Evolutionary conservation across 2,113 vertebrate genomes (phyloP).

Genomic region (Herpetotheres cachinnans): DNA sequence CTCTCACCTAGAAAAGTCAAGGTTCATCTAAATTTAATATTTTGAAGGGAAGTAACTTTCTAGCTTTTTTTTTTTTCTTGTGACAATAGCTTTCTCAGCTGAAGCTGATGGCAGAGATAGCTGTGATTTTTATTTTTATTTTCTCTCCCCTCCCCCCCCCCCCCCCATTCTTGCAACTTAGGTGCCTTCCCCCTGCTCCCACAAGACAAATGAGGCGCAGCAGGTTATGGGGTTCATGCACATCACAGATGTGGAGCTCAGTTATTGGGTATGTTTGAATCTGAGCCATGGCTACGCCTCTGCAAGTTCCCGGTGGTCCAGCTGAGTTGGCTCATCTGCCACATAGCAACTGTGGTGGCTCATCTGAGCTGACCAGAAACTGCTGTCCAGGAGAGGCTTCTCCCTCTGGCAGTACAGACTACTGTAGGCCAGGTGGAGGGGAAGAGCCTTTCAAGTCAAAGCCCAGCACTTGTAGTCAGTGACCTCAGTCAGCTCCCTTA

Average conservation of each 20-base stretch:
- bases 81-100: not conserved
- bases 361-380: not conserved
- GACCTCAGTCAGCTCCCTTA: not conserved
- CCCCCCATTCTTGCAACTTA: not conserved
- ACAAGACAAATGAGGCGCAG: accelerated
- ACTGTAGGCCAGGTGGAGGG: not conserved
- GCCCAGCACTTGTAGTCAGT: not conserved
- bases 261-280: not conserved
- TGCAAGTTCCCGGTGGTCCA: not conserved
- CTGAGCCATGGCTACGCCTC: not conserved
- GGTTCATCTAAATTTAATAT: slow-evolving; percentile 17
- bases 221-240: not conserved
- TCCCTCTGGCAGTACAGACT: not conserved
- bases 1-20: not conserved
- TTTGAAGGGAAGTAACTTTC: not conserved
- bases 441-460: not conserved
- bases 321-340: not conserved
- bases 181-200: not conserved
- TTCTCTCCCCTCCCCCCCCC: too few relatives aligned
- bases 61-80: not conserved
- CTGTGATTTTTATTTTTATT: not conserved
- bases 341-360: not conserved
- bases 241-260: not conserved
- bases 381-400: not conserved
- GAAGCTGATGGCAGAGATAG: not conserved